phyloP scores from a whole-genome alignment of 2,797 vertebrate genomes.

The Lerista edwardsae region DNA sequence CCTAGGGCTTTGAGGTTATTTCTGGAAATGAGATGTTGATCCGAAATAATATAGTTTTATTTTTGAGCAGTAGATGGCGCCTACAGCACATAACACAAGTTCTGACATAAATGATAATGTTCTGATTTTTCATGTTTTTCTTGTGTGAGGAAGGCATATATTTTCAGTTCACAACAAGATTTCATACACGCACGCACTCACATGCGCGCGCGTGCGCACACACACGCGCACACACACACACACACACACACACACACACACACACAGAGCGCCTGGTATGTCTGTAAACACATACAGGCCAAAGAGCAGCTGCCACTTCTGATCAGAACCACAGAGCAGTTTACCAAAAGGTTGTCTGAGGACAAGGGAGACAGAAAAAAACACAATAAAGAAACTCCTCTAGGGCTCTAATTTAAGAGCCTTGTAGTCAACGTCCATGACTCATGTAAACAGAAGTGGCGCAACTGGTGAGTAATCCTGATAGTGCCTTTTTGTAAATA shows the following conservation, averaged over 20 bases:
- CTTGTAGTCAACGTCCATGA: conserved; percentile 60
- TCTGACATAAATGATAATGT: fast-evolving
- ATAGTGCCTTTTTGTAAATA: conserved; percentile 34
- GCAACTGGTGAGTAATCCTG: conserved; percentile 55
- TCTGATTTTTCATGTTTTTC: conserved; percentile 11
- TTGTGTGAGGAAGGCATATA: conserved; percentile 29
- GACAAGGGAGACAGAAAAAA: conserved; percentile 50
- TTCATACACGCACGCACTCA: background rate
- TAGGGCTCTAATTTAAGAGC: conserved; percentile 52
- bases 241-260: conserved; percentile 18
- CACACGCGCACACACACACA: conserved; percentile 20
- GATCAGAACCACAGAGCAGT: conserved; percentile 52
- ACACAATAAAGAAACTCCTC: conserved; percentile 41
- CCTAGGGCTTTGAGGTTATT: background rate
- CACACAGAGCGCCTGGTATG: conserved; percentile 44
- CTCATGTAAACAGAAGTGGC: conserved; percentile 57
- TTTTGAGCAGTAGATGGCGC: conserved; percentile 57
- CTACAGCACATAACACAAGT: background rate
- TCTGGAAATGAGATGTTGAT: background rate
- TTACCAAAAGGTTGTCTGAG: conserved; percentile 70
- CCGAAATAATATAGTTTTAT: background rate
- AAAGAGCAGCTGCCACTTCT: conserved; percentile 59
- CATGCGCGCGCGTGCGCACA: background rate
- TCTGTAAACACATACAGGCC: conserved; percentile 58
- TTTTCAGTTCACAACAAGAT: conserved; percentile 48